Conservation (phyloP, 2,113 vertebrate species). For the Saccopteryx bilineata region DNA sequence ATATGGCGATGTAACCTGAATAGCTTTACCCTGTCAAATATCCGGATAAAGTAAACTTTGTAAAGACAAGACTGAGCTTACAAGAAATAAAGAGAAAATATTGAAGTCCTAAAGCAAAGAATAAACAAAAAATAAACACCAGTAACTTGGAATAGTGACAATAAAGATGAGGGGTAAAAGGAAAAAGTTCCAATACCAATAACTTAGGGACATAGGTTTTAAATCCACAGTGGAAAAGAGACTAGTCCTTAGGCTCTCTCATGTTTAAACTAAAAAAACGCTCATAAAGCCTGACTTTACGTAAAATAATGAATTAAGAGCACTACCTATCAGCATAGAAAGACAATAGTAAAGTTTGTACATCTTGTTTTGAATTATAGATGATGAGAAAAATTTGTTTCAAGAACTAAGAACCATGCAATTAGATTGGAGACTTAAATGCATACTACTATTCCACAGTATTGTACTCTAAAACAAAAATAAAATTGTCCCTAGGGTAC, state of each 20-base stretch:
- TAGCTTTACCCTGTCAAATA: not conserved
- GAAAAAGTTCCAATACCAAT: not conserved
- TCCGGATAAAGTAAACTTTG: not conserved
- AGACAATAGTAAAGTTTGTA: not conserved
- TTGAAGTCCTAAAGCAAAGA: not conserved
- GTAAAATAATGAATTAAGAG: not conserved
- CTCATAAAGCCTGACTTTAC: not conserved
- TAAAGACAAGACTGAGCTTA: not conserved
- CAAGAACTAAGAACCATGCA: not conserved
- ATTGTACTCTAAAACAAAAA: not conserved
- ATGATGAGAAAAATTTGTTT: not conserved
- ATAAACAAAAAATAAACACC: not conserved
- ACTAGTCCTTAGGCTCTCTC: not conserved
- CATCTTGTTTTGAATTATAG: not conserved
- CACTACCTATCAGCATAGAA: not conserved
- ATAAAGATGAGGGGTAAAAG: not conserved
- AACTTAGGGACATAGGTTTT: not conserved
- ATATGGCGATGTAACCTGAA: not conserved
- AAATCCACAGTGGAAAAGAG: not conserved
- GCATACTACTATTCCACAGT: not conserved
- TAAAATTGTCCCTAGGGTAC: not conserved
- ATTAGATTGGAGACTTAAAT: not conserved
- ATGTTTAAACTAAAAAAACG: not conserved
- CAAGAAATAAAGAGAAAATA: not conserved
- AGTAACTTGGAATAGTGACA: not conserved